phyloP scores from a whole-genome alignment of 2,797 vertebrate genomes.

The Remorina albescens region DNA sequence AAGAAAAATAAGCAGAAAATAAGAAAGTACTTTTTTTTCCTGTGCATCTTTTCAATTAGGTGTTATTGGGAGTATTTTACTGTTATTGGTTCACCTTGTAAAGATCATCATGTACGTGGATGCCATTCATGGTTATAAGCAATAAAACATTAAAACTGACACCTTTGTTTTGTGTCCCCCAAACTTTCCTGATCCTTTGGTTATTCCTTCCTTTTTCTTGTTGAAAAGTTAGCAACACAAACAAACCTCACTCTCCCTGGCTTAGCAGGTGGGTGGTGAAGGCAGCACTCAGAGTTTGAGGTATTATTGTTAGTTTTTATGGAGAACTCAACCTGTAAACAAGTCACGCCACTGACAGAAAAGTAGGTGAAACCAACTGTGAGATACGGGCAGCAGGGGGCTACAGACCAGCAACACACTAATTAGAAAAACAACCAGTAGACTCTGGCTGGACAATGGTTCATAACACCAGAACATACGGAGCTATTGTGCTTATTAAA shows the following conservation, averaged over 20 bases:
- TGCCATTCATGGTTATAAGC: slow-evolving; percentile 8
- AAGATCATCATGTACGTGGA: not conserved
- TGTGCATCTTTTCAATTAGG: not conserved
- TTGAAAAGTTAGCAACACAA: slow-evolving; percentile 32
- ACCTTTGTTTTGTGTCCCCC: slow-evolving; percentile 5
- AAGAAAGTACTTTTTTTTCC: not conserved
- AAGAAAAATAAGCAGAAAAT: not conserved
- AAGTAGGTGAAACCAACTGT: slow-evolving; percentile 42
- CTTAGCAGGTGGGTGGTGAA: slow-evolving; percentile 26
- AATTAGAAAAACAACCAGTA: slow-evolving; percentile 35
- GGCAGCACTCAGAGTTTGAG: slow-evolving; percentile 52
- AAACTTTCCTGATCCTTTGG: not conserved
- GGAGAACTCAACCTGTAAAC: slow-evolving; percentile 58
- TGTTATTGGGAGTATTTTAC: not conserved
- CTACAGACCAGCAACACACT: slow-evolving; percentile 18
- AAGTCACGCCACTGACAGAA: slow-evolving; percentile 55
- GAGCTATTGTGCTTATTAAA: not conserved
- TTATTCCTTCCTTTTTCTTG: not conserved
- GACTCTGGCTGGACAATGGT: not conserved
- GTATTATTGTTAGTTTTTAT: slow-evolving; percentile 66
- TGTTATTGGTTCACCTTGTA: not conserved
- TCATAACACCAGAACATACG: not conserved
- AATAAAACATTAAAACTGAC: slow-evolving; percentile 23
- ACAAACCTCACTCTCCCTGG: slow-evolving; percentile 25
- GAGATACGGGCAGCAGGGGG: slow-evolving; percentile 26